A percentile compares a stretch with the other conserved stretches of the same genome.
phyloP scores from a whole-genome alignment of 2,888 invertebrate genomes.

The Drosophila austrosaltans region DNA sequence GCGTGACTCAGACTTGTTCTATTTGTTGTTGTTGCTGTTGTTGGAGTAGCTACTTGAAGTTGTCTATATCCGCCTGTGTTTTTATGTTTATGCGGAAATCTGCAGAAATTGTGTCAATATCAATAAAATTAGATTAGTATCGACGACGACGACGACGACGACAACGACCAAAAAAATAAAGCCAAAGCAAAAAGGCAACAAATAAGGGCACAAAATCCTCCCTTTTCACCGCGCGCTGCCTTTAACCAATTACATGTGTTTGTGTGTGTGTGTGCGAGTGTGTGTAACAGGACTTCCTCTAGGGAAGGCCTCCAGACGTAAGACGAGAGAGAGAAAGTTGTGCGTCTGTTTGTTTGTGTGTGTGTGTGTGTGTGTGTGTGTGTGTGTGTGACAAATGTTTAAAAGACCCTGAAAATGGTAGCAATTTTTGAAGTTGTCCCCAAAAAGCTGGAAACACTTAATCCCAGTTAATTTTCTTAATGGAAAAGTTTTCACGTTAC shows the following conservation, averaged over 20 bases:
- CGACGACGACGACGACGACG: conserved; percentile 71
- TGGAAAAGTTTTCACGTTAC: conserved; percentile 78
- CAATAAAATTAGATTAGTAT: conserved; percentile 83
- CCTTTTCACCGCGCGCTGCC: conserved; percentile 13
- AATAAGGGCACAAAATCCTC: conserved; percentile 39
- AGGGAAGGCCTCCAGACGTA: conserved; percentile 39
- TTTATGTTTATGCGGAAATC: conserved; percentile 82
- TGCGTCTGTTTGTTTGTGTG: neutral
- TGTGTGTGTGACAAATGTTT: conserved; percentile 71
- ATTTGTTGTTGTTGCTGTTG: conserved; percentile 28
- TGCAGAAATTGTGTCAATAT: conserved; percentile 83
- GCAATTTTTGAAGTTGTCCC: conserved; percentile 63
- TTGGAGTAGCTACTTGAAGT: conserved; percentile 39
- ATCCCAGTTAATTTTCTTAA: conserved; percentile 82
- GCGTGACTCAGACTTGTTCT: conserved; percentile 34
- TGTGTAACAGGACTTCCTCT: conserved; percentile 40
- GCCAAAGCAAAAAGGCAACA: conserved; percentile 46
- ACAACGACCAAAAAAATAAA: conserved; percentile 25
- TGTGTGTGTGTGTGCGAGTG: conserved; percentile 32
- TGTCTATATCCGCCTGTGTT: conserved; percentile 56
- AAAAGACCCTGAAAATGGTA: conserved; percentile 72
- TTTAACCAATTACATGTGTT: conserved; percentile 35
- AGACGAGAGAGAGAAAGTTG: conserved; percentile 31
- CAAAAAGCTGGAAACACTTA: conserved; percentile 61
- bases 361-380: conserved; percentile 30